Percentiles rank a stretch among this genome's conserved stretches.
Conservation (phyloP, 2,113 vertebrate species). For the Nycticebus coucang region DNA sequence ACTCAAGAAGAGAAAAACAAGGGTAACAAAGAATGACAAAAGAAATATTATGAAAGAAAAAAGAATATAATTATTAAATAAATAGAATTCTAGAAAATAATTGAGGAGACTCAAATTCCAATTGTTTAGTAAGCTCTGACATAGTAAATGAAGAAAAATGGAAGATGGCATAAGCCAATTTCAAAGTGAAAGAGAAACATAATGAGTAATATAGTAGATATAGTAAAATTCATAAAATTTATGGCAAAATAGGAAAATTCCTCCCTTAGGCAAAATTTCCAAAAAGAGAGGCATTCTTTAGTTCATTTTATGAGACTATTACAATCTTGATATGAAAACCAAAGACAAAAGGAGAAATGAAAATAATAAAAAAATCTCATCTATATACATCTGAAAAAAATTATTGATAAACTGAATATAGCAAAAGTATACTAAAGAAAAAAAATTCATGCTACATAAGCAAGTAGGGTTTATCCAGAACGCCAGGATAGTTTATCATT, state of each 20-base stretch:
- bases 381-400: neutral
- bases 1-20: neutral
- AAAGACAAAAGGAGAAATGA: neutral
- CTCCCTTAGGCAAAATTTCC: neutral
- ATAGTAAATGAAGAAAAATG: neutral
- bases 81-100: neutral
- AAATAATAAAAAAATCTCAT: neutral
- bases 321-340: slow-evolving; percentile 7
- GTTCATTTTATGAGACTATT: neutral
- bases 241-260: neutral
- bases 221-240: neutral
- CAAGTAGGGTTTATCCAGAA: neutral
- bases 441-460: neutral
- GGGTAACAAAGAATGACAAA: neutral
- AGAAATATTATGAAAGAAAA: neutral
- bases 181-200: neutral
- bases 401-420: neutral
- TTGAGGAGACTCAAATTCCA: neutral
- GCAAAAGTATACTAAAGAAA: neutral
- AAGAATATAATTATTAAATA: neutral
- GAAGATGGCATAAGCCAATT: neutral
- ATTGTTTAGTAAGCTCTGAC: neutral
- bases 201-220: neutral
- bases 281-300: neutral
- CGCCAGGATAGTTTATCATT: neutral